A percentile compares a stretch with the other conserved stretches of the same genome.
These are phyloP conservation scores for Siphamia tubifer DNA, from an alignment of 2,113 vertebrate species.

Conservation along the genomic window DNA sequence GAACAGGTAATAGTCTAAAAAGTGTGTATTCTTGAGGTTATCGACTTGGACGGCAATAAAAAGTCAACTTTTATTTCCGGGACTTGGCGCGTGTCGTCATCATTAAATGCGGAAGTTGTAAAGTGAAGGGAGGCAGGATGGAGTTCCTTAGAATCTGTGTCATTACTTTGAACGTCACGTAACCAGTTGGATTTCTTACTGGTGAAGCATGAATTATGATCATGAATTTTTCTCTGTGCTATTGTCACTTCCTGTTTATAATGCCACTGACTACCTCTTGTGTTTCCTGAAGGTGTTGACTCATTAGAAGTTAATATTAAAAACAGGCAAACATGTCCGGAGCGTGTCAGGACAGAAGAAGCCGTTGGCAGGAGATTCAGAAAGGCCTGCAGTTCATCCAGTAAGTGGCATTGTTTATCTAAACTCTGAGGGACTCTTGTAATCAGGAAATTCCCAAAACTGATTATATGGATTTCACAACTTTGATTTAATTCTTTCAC, in stretches of 20 bases:
- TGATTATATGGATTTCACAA: background rate
- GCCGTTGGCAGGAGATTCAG: conserved; percentile 92
- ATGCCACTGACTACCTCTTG: background rate
- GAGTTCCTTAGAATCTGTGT: background rate
- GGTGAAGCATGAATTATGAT: background rate
- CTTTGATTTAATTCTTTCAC: too few species aligned
- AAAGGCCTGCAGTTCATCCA: conserved; percentile 95
- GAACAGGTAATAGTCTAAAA: too few species aligned
- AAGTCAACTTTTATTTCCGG: conserved; percentile 11
- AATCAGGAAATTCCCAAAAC: too few species aligned
- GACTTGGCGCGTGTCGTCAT: conserved; percentile 39
- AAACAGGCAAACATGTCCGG: conserved; percentile 87
- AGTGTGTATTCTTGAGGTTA: background rate
- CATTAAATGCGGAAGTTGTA: conserved; percentile 34
- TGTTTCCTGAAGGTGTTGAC: conserved; percentile 76
- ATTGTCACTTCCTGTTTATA: background rate
- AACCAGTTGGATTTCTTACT: background rate
- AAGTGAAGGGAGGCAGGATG: background rate
- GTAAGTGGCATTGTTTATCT: conserved; percentile 76
- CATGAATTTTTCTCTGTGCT: background rate
- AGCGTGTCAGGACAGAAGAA: conserved; percentile 86
- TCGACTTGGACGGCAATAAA: background rate
- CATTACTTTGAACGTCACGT: background rate
- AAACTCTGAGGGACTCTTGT: background rate
- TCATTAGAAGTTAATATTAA: conserved; percentile 66